phyloP scores from a whole-genome alignment of 2,113 vertebrate genomes.

The Melanostigma gelatinosum region DNA sequence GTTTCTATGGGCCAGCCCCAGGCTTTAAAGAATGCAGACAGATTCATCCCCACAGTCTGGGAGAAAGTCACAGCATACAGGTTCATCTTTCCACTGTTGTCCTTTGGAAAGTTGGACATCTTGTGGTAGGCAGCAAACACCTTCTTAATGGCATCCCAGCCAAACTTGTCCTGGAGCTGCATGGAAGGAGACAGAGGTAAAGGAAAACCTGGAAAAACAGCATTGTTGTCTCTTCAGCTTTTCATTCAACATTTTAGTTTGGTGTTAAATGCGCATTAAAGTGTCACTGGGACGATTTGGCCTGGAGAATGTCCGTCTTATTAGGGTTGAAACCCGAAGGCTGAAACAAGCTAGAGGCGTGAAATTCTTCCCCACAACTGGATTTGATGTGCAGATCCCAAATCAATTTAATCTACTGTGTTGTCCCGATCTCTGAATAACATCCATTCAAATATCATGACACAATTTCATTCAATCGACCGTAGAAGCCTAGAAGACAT shows the following conservation, averaged over 20 bases:
- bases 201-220: background rate
- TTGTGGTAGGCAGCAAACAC: slow-evolving; percentile 83
- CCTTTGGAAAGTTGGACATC: slow-evolving; percentile 62
- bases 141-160: slow-evolving; percentile 83
- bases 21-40: slow-evolving; percentile 83
- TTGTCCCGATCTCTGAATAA: no score
- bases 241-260: background rate
- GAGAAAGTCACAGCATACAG: slow-evolving; percentile 85
- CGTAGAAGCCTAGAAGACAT: no score
- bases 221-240: background rate
- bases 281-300: background rate
- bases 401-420: no score
- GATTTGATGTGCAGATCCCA: no score
- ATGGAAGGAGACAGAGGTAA: background rate
- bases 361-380: no score
- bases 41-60: slow-evolving; percentile 77
- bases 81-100: slow-evolving; percentile 85
- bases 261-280: background rate
- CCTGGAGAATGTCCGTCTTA: background rate
- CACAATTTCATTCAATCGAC: no score
- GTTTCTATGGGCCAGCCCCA: slow-evolving; percentile 86
- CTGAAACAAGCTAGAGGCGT: no score
- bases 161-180: slow-evolving; percentile 86
- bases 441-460: no score
- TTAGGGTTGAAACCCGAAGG: background rate